Evolutionary conservation across 2,797 vertebrate species (phyloP).

Genomic region (Cyprinella venusta): DNA sequence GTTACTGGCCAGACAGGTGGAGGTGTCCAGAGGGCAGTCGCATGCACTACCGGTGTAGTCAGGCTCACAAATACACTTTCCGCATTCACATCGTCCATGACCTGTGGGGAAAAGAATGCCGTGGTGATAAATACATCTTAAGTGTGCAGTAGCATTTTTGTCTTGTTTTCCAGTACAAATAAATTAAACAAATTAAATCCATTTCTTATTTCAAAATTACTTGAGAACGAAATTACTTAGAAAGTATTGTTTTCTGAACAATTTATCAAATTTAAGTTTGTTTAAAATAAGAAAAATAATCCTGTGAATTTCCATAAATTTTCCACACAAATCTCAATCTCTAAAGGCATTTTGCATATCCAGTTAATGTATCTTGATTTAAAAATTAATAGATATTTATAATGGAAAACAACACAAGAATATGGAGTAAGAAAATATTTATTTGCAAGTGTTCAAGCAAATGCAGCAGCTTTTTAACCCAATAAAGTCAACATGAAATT

Average conservation of each 20-base stretch:
- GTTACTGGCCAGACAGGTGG: slow-evolving; percentile 83
- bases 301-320: not conserved
- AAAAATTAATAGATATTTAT: not conserved
- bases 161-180: not conserved
- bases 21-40: slow-evolving; percentile 86
- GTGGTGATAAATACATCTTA: not conserved
- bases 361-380: not conserved
- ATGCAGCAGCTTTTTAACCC: not conserved
- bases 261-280: not conserved
- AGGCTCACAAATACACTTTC: slow-evolving; percentile 86
- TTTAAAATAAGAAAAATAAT: not conserved
- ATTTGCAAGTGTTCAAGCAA: not conserved
- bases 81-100: slow-evolving; percentile 89
- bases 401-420: not conserved
- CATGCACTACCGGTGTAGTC: slow-evolving; percentile 92
- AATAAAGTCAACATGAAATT: not conserved
- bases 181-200: no score
- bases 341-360: not conserved
- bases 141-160: not conserved
- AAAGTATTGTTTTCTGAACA: not conserved
- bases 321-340: not conserved
- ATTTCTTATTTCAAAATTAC: not conserved
- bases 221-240: not conserved
- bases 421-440: not conserved
- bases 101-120: slow-evolving; percentile 72